phyloP scores from a whole-genome alignment of 2,113 vertebrate species.

The Serinus canaria region DNA sequence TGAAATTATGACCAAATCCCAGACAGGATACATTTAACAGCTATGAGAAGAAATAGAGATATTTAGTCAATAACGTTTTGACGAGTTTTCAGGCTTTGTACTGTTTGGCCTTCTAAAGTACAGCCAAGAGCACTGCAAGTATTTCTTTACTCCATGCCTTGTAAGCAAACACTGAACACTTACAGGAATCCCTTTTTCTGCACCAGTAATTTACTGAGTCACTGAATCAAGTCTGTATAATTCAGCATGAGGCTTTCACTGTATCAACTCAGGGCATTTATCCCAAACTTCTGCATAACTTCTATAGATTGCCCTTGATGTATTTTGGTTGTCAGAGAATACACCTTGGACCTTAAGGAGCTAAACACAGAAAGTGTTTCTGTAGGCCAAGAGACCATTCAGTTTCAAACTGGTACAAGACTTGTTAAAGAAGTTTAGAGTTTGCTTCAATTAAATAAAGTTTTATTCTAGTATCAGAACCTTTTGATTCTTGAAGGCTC shows the following conservation, averaged over 20 bases:
- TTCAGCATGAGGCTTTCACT: background rate
- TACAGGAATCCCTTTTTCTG: background rate
- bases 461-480: background rate
- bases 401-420: background rate
- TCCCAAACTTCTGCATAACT: background rate
- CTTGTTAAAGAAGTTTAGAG: background rate
- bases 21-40: background rate
- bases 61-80: background rate
- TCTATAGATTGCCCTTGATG: background rate
- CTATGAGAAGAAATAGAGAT: background rate
- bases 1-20: background rate
- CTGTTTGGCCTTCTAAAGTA: background rate
- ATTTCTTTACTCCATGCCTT: background rate
- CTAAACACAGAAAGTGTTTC: background rate
- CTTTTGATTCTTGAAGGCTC: background rate
- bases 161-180: background rate
- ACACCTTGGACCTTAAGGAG: background rate
- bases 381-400: background rate
- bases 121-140: background rate
- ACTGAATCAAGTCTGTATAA: background rate
- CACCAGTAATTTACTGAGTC: background rate
- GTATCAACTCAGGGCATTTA: background rate
- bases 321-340: background rate
- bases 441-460: background rate
- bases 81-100: background rate